Evolutionary conservation across 2,888 invertebrate species (phyloP), one percentile per base, ranked within the genome.

Genomic region (Seira ritae): DNA sequence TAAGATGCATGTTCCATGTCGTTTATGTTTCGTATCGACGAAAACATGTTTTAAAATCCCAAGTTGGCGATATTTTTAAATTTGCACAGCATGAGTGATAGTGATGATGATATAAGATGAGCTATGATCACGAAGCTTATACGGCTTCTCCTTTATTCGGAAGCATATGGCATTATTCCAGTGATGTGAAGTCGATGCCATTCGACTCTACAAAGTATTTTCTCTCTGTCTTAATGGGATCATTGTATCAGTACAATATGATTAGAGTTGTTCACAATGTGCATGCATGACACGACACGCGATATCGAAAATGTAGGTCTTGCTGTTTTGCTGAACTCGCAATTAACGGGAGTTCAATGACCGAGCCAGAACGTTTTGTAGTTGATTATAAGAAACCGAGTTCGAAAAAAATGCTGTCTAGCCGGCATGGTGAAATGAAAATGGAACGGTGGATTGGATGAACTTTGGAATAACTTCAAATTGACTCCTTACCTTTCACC

Each of bases 401-500:
- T 69, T 12, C 37, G 17, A 71, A 42, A 37, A 71, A 3, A n/a
- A 22, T n/a, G 17, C 4, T n/a, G 31, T 23, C 6, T 6, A 22
- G 68, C n/a, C 24, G 68, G 8, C 17, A 20, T 31, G 68, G 23
- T 65, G 65, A 66, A 69, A 70, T 65, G 50, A 50, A 42, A 50
- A 50, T n/a, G 50, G 50, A 50, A 37, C 24, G 50, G 71, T 42
- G 42, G 60, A 46, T 8, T 66, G 10, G 3, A 22, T 10, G 10
- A 3, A 31, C 8, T 31, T 60, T 20, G 3, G 1, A 66, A 3
- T 22, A 66, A 3, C 66, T 19, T 66, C 31, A 31, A 31, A 31
- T 50, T 50, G 3, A n/a, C 19, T 69, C 89, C 90, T 88, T 87
- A 91, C 92, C 92, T 92, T 90, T 92, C 92, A 86, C 91, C 91